These are phyloP conservation scores for Drosophila bipectinata DNA, from an alignment of 1,140 invertebrate species.

Conservation along the genomic window DNA sequence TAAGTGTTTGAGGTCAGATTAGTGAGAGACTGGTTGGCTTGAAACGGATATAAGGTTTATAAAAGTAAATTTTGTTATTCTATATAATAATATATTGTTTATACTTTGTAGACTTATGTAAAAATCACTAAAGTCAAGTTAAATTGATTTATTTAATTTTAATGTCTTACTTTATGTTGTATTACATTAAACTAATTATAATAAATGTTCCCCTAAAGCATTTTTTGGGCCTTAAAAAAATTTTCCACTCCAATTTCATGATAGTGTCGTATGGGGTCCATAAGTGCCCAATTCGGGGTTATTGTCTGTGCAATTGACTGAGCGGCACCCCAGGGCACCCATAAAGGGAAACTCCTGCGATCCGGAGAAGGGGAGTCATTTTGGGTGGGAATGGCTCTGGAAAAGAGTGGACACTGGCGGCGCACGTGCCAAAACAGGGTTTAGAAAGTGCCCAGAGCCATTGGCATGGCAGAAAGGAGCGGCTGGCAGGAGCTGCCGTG, in stretches of 20 bases:
- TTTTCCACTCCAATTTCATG: not conserved
- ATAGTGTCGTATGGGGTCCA: slow-evolving; percentile 7
- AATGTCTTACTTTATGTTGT: not conserved
- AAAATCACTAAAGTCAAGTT: not conserved
- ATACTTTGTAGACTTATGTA: too few relatives aligned
- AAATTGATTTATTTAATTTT: not conserved
- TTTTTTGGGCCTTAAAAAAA: not conserved
- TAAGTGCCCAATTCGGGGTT: slow-evolving; percentile 31
- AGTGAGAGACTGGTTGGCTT: not conserved
- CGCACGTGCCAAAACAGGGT: slow-evolving; percentile 46
- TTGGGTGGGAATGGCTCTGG: not conserved
- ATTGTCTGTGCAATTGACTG: slow-evolving; percentile 43
- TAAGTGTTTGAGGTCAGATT: slow-evolving; percentile 29
- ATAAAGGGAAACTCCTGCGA: slow-evolving; percentile 19
- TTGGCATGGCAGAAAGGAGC: slow-evolving; percentile 8
- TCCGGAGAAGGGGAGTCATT: not conserved
- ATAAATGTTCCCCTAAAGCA: not conserved
- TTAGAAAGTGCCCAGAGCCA: slow-evolving; percentile 49
- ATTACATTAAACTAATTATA: not conserved
- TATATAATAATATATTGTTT: too few relatives aligned
- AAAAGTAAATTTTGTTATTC: not conserved
- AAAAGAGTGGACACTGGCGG: slow-evolving; percentile 14
- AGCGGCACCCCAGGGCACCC: slow-evolving; percentile 25
- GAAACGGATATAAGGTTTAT: not conserved
- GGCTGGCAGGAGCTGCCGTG: not conserved